Evolutionary conservation across 2,888 invertebrate genomes (phyloP).

Genomic region (Hydrotaea diabolus): DNA sequence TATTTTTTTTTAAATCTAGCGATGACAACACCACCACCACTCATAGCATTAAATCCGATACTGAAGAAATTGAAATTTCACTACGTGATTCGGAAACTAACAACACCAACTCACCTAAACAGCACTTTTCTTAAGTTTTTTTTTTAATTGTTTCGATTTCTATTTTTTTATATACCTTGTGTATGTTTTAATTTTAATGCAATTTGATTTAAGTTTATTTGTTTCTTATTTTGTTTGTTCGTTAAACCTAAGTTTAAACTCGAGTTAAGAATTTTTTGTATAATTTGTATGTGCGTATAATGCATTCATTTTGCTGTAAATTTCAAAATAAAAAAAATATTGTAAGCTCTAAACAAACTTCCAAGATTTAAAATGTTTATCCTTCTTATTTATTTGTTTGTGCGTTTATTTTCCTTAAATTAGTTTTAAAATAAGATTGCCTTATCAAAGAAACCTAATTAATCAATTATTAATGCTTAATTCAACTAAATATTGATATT

Average conservation of each 20-base stretch:
- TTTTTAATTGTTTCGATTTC: background rate
- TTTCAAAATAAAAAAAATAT: slow-evolving; percentile 20
- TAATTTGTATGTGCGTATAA: slow-evolving; percentile 17
- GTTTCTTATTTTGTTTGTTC: too few relatives aligned
- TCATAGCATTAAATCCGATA: slow-evolving; percentile 69
- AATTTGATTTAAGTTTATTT: background rate
- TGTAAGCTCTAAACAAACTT: slow-evolving; percentile 60
- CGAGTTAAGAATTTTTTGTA: slow-evolving; percentile 18
- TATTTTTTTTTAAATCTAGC: slow-evolving; percentile 71
- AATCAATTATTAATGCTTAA: too few relatives aligned
- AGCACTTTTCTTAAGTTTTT: slow-evolving; percentile 50
- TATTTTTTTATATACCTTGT: slow-evolving; percentile 14
- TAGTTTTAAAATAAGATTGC: too few relatives aligned
- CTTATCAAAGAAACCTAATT: too few relatives aligned
- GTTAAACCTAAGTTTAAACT: too few relatives aligned
- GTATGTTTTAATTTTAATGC: slow-evolving; percentile 20
- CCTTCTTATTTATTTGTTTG: background rate
- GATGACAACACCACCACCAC: slow-evolving; percentile 69
- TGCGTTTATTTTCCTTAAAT: background rate
- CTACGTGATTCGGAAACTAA: slow-evolving; percentile 43
- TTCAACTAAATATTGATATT: too few relatives aligned
- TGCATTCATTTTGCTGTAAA: slow-evolving; percentile 24
- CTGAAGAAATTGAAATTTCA: slow-evolving; percentile 75
- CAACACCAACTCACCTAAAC: slow-evolving; percentile 43
- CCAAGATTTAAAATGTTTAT: slow-evolving; percentile 58